Base-by-base conservation (phyloP, 2,888 invertebrate genomes). In the Drosophila anomalata region DNA sequence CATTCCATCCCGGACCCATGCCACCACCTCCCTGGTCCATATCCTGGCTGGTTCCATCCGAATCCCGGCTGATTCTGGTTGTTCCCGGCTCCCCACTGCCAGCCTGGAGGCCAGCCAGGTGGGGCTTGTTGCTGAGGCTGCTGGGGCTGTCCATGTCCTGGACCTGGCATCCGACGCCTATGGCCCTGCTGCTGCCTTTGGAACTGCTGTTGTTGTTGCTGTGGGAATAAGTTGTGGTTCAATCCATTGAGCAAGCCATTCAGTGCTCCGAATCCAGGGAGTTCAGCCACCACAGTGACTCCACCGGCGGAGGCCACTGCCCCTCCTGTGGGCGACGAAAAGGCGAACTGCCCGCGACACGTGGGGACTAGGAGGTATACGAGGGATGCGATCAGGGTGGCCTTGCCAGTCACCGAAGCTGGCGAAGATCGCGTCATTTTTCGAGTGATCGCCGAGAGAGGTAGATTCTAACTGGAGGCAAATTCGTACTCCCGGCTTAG, bases 261-360 rank as follows among this genome's bases (percentile, higher is more conserved):
- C 36, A 48, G 53, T 48, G 7, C 65, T 26, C 53, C 78, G 6
- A 75, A 29, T 0, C 58, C 70, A n/a, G 83, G 79, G 3, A 81
- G 24, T 11, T 69, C 65, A 8, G 79, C 72, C 11, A 77, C 55
- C 12, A 73, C 72, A 0, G 69, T 70, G 14, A 77, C 58, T 4
- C 68, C 83, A 9, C 67, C 75, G 0, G 86, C 71, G 0, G 83
- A 73, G 3, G 85, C 84, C 26, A 72, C 58, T 12, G 87, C 85
- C n/a, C 58, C 33, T 2, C 66, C 65, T 8, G 20, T 12, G 20
- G 79, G 71, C 2, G 75, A 51, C 17, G 88, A 61, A 11, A 63
- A 31, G 0, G 77, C 42, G 9, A 83, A 71, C 47, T 84, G 88
- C 2, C 71, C 58, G 29, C 20, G 29, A 39, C 75, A 66, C 24